phyloP scores from a whole-genome alignment of 2,888 invertebrate genomes.

The Pinctada fucata region DNA sequence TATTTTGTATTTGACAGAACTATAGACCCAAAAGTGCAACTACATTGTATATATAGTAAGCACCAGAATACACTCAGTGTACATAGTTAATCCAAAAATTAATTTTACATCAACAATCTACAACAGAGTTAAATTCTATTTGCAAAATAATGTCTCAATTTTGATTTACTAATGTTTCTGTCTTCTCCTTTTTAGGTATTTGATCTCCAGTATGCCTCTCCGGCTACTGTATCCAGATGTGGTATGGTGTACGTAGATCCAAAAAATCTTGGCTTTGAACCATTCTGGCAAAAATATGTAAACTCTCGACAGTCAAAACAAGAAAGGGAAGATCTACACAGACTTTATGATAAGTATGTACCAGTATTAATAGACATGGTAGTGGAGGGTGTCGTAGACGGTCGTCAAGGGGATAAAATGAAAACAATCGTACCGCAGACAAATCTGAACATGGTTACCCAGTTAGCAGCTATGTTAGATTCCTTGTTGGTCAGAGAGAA shows the following conservation, averaged over 20 bases:
- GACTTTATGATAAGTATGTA: slow-evolving; percentile 87
- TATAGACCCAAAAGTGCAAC: too few species aligned
- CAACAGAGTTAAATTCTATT: too few species aligned
- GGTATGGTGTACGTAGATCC: slow-evolving; percentile 97
- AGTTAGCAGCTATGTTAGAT: slow-evolving; percentile 89
- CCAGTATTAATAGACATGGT: slow-evolving; percentile 85
- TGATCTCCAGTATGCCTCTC: slow-evolving; percentile 92
- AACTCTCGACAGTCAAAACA: slow-evolving; percentile 68
- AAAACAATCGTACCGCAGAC: slow-evolving; percentile 91
- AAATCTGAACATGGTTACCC: slow-evolving; percentile 89
- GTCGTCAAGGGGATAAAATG: slow-evolving; percentile 81
- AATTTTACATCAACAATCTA: too few species aligned
- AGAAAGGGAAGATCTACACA: slow-evolving; percentile 65
- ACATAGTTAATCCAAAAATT: too few species aligned
- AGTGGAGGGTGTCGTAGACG: slow-evolving; percentile 85
- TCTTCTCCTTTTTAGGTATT: slow-evolving; percentile 81
- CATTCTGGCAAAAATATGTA: slow-evolving; percentile 91
- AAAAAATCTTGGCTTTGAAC: slow-evolving; percentile 90
- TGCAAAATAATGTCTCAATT: too few species aligned
- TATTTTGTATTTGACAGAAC: too few species aligned
- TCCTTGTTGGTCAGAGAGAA: slow-evolving; percentile 79
- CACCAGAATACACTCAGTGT: too few species aligned
- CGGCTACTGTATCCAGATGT: slow-evolving; percentile 93
- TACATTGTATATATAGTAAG: too few species aligned
- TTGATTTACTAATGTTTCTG: background rate